Evolutionary conservation across 2,113 vertebrate genomes (phyloP), one percentile per base, ranked within the genome.

Genomic region (Pygathrix nemaeus): DNA sequence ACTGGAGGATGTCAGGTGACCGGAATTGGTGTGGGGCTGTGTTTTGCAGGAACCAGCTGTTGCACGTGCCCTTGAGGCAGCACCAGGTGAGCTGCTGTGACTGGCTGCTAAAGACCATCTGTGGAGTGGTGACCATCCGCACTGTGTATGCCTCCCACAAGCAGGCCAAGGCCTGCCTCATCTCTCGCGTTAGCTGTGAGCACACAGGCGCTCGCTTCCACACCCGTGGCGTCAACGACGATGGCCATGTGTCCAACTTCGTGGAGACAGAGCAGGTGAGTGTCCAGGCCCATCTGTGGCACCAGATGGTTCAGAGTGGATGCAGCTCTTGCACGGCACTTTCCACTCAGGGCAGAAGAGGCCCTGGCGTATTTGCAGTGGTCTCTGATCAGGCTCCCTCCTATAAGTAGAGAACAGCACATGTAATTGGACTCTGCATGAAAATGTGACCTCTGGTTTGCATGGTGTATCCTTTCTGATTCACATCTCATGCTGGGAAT

Each of bases 211-310:
- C 98, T 13, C 97, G 99, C 21, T 99, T 99, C 97, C 98, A 98
- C 20, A 97, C 98, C 61, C 98, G 98, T 1, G 99, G 99, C 3
- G 98, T 99, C 59, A 98, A 97, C 3, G 99, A 99, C n/a, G 98
- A 99, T 5, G 99, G 99, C 40, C 99, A 99, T 0, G 99, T 99
- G 88, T 99, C 99, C 50, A 99, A 99, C 97, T 99, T 99, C 0
- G 98, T 99, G 89, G 99, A 99, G 98, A 99, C 99, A 0, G 99
- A 99, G 90, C 99, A 99, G 99, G 99, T 99, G 89, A 96, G 97
- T 48, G 61, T 32, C 35, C 43, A 0, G 66, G 55, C 92, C 61
- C 1, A 2, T 2, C 27, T 1, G 0, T 14, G 81, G 52, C 35
- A 4, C 59, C 8, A 1, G 0, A 27, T 3, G 70, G 80, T 2